Conservation (phyloP, 2,888 invertebrate species). For the Epirrhoe alternata region DNA sequence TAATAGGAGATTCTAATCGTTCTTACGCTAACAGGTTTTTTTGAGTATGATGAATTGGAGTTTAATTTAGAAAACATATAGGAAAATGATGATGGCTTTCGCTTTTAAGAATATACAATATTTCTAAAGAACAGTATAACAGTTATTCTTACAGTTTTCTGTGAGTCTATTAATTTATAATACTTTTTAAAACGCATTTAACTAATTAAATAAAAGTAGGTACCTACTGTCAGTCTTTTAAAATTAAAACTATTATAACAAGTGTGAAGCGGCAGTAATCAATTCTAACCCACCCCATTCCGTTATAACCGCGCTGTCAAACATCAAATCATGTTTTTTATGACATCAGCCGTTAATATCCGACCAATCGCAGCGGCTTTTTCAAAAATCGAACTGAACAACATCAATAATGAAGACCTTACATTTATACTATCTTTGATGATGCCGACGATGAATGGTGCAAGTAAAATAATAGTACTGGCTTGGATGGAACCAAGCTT, state of each 20-base stretch:
- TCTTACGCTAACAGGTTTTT: background rate
- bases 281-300: slow-evolving; percentile 50
- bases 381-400: slow-evolving; percentile 78
- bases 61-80: background rate
- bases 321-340: slow-evolving; percentile 55
- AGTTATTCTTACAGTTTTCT: background rate
- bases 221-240: slow-evolving; percentile 34
- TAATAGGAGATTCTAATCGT: slow-evolving; percentile 18
- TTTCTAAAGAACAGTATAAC: too few relatives aligned
- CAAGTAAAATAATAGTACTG: slow-evolving; percentile 71
- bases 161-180: background rate
- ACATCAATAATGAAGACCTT: slow-evolving; percentile 76
- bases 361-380: slow-evolving; percentile 60
- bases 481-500: slow-evolving; percentile 68
- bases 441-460: slow-evolving; percentile 71
- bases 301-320: slow-evolving; percentile 51
- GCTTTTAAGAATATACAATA: too few relatives aligned
- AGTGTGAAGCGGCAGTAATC: slow-evolving; percentile 54
- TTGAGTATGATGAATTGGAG: background rate
- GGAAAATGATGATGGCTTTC: too few relatives aligned
- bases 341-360: slow-evolving; percentile 58
- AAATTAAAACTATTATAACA: slow-evolving; percentile 43
- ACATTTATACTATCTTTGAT: slow-evolving; percentile 75
- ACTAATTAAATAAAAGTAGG: background rate
- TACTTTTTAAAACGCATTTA: slow-evolving; percentile 1